Base-by-base conservation (phyloP, 2,888 invertebrate species). In the Chalcis sispes region DNA sequence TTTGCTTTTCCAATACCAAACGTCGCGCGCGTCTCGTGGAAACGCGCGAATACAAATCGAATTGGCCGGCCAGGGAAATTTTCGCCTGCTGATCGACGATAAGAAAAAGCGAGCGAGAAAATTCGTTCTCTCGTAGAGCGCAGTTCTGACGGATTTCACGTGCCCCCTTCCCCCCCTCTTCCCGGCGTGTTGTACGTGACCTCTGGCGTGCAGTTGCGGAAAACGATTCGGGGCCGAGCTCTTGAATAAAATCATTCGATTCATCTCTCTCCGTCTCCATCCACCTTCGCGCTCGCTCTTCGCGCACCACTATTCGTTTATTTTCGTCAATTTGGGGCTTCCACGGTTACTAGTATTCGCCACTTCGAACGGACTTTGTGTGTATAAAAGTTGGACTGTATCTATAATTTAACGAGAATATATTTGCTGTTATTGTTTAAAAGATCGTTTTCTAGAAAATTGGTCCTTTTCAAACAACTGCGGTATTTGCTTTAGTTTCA, bases 11-110 rank as follows among this genome's bases (percentile, higher is more conserved):
- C n/a, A n/a, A n/a, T n/a, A n/a, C n/a, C n/a, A n/a, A n/a, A n/a
- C n/a, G n/a, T 52, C 8, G 13, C 23, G n/a, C 32, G 0, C 50
- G 48, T 20, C 46, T 58, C 48, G 56, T 32, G 8, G 32, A 25
- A 71, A 75, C 58, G 23, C 65, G 58, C 79, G 79, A 80, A 82
- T 83, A 82, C 83, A 84, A 85, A 85, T 86, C 85, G 81, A 85
- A 84, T 86, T 81, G 81, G 77, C 80, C 79, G 79, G 72, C 72
- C 77, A 77, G 77, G 72, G 76, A 80, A 83, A 83, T 85, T 84
- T 83, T 80, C 64, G 67, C 50, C 62, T 61, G 59, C 42, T 42
- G 74, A 66, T 56, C 29, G 66, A 72, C 71, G 65, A 27, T 29
- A 10, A 13, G 3, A 1, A 58, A 4, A 5, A 36, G n/a, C 40